A percentile compares a stretch with the other conserved stretches of the same genome.
Evolutionary conservation across 1,140 invertebrate species (phyloP).

Genomic region (Choristoneura fumiferana): DNA sequence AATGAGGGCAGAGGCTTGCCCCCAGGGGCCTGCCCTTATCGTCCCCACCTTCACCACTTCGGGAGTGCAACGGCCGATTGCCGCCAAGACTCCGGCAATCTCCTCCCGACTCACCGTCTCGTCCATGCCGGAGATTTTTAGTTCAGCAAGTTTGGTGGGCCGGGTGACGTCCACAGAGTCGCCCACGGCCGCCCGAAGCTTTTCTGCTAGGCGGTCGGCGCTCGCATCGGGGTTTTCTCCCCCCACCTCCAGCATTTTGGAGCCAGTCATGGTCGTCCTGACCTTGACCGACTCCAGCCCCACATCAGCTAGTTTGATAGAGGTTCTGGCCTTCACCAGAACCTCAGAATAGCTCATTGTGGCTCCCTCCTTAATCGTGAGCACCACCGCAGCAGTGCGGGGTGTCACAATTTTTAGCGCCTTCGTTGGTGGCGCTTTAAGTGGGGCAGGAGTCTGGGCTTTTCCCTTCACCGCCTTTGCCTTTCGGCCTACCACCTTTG

Average conservation of each 20-base stretch:
- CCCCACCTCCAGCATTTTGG: background rate
- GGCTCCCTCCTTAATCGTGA: background rate
- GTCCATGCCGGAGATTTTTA: background rate
- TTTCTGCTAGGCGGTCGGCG: background rate
- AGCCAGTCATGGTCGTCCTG: background rate
- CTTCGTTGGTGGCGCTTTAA: background rate
- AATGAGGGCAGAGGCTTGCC: background rate
- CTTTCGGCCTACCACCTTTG: background rate
- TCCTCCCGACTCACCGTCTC: background rate
- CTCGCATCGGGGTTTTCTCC: background rate
- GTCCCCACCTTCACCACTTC: background rate
- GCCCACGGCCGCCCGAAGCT: background rate
- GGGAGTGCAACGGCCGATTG: background rate
- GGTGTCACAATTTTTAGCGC: background rate
- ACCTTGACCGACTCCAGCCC: background rate
- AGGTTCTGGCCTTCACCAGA: background rate
- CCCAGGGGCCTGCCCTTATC: background rate
- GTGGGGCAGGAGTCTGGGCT: background rate
- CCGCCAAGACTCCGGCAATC: background rate
- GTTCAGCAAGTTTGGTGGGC: background rate
- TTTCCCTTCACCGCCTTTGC: too few relatives aligned
- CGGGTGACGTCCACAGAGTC: background rate
- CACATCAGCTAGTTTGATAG: background rate
- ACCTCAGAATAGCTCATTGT: background rate
- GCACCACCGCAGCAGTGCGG: background rate